Percentiles rank a stretch among this genome's conserved stretches.
phyloP scores from a whole-genome alignment of 2,797 vertebrate genomes.

The Rhyacichthys aspro region DNA sequence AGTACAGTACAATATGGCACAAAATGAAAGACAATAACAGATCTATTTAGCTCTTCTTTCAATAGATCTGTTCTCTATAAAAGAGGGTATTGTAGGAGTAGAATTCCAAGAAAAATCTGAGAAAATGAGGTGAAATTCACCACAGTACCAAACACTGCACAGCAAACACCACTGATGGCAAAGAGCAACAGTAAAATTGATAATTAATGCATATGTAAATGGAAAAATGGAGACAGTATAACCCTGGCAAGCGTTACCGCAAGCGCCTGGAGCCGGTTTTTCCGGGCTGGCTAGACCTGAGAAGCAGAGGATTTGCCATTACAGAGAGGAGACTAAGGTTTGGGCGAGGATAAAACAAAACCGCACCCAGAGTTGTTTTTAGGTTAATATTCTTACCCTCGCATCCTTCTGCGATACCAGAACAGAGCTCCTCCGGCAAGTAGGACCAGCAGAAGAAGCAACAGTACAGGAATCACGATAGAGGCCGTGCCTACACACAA shows the following conservation, averaged over 20 bases:
- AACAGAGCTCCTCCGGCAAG: conserved; percentile 85
- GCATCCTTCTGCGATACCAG: conserved; percentile 94
- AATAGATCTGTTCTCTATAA: conserved; percentile 67
- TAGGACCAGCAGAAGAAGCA: conserved; percentile 86
- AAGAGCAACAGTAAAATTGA: conserved; percentile 30
- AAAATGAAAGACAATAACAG: conserved; percentile 58
- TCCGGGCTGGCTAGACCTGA: conserved; percentile 81
- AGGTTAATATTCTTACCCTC: conserved; percentile 83
- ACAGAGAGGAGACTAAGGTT: conserved; percentile 41
- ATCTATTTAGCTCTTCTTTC: conserved; percentile 63
- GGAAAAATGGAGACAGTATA: conserved; percentile 40
- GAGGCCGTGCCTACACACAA: conserved; percentile 80
- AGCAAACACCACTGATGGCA: conserved; percentile 60
- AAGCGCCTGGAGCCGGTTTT: conserved; percentile 82
- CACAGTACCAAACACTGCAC: conserved; percentile 69
- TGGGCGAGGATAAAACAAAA: conserved; percentile 46
- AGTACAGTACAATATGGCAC: conserved; percentile 46
- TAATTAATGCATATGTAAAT: conserved; percentile 48
- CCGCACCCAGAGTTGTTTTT: background rate
- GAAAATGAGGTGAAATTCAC: conserved; percentile 59
- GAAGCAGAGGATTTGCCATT: conserved; percentile 80
- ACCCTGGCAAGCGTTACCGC: conserved; percentile 80
- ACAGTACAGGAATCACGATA: conserved; percentile 85
- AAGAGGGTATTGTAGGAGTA: conserved; percentile 27
- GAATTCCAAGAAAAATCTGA: conserved; percentile 37